Conservation (phyloP, 92 coral and sea anemone species). For the Montipora capitata region DNA sequence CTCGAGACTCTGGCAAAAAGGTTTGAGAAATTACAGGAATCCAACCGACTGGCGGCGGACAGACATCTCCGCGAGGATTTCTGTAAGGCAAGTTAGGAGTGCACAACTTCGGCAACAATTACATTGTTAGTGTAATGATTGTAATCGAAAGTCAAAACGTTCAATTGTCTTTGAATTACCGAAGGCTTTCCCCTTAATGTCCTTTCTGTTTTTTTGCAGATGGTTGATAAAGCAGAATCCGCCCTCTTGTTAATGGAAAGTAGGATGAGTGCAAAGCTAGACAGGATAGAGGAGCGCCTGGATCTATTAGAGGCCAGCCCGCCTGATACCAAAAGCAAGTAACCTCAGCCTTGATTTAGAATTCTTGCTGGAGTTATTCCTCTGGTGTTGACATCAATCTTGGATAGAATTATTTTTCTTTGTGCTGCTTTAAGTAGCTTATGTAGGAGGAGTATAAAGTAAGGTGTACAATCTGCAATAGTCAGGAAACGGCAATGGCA, state of each 20-base stretch:
- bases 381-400: too few species aligned
- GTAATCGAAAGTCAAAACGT: conserved; percentile 5
- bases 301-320: conserved; percentile 26
- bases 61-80: conserved; percentile 9
- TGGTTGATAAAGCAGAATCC: conserved; percentile 27
- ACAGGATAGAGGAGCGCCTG: conserved; percentile 28
- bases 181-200: conserved; percentile 6
- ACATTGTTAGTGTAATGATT: not conserved
- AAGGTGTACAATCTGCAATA: too few species aligned
- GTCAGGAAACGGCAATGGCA: too few species aligned
- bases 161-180: not conserved
- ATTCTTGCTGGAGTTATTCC: too few species aligned
- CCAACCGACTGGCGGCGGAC: conserved; percentile 13
- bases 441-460: too few species aligned
- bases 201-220: conserved; percentile 6
- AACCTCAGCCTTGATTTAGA: too few species aligned
- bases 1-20: not conserved
- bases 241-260: conserved; percentile 14
- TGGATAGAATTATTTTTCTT: too few species aligned
- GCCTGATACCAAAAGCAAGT: too few species aligned
- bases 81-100: conserved; percentile 8
- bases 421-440: too few species aligned
- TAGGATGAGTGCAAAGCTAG: conserved; percentile 21
- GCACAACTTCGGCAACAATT: not conserved
- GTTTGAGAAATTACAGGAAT: conserved; percentile 15